Evolutionary conservation across 92 coral and sea anemone species (phyloP).

Genomic region (Isaurus tuberculatus): DNA sequence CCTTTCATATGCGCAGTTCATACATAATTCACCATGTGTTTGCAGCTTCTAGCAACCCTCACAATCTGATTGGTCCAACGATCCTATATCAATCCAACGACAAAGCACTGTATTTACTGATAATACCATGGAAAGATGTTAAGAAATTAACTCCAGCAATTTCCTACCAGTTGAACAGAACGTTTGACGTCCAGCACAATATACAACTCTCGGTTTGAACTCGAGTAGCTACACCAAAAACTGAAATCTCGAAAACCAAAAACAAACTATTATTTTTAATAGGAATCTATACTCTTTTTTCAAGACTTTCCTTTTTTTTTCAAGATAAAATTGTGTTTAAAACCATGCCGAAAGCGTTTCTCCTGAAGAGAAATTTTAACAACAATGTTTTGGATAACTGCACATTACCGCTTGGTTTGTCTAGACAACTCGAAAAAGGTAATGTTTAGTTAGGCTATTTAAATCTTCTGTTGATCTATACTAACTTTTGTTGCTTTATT

Average conservation of each 20-base stretch:
- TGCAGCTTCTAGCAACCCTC: slow-evolving; percentile 80
- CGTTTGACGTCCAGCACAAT: not conserved
- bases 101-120: slow-evolving; percentile 79
- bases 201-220: not conserved
- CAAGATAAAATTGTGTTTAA: not conserved
- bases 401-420: slow-evolving; percentile 1
- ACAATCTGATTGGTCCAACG: slow-evolving; percentile 69
- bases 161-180: slow-evolving; percentile 44
- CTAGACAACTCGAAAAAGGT: slow-evolving; percentile 13
- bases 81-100: slow-evolving; percentile 77
- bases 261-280: not conserved
- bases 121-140: slow-evolving; percentile 84
- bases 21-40: slow-evolving; percentile 89
- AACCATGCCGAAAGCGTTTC: slow-evolving; percentile 48
- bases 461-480: slow-evolving; percentile 4
- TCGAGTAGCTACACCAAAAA: not conserved
- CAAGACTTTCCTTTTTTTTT: not conserved
- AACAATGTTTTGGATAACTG: slow-evolving; percentile 23
- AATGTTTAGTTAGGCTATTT: slow-evolving; percentile 1
- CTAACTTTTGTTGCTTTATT: slow-evolving; percentile 18
- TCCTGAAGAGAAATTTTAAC: slow-evolving; percentile 39
- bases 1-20: slow-evolving; percentile 95
- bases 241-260: slow-evolving; percentile 3
- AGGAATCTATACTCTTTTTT: not conserved
- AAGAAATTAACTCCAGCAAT: slow-evolving; percentile 85